Conservation (phyloP, 2,797 vertebrate species). For the Leptoclinus maculatus region DNA sequence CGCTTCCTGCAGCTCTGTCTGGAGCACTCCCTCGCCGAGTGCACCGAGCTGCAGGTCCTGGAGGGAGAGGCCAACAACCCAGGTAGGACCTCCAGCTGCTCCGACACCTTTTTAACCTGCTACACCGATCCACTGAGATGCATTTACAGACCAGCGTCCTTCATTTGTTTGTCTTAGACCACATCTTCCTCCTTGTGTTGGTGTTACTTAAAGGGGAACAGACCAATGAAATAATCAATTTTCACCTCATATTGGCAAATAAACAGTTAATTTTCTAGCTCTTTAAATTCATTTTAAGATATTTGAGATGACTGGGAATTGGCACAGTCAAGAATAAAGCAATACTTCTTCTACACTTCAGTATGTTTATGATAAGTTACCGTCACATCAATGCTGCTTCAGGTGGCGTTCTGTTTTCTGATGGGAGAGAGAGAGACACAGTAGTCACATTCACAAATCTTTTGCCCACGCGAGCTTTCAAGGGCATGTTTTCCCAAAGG, state of each 20-base stretch:
- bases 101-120: background rate
- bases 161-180: background rate
- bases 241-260: background rate
- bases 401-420: background rate
- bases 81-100: slow-evolving; percentile 80
- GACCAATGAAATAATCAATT: background rate
- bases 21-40: slow-evolving; percentile 96
- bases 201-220: too few species aligned
- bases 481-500: slow-evolving; percentile 3
- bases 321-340: background rate
- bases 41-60: slow-evolving; percentile 94
- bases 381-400: background rate
- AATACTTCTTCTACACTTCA: background rate
- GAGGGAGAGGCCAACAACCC: slow-evolving; percentile 97
- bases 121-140: background rate
- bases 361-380: too few species aligned
- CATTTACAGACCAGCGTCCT: background rate
- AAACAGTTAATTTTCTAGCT: background rate
- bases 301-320: slow-evolving; percentile 1
- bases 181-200: background rate
- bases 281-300: background rate
- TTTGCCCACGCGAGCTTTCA: background rate
- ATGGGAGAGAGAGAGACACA: background rate
- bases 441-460: background rate
- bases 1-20: slow-evolving; percentile 98